Evolutionary conservation across 1,140 invertebrate genomes (phyloP).

Genomic region (Lepidurus arcticus): DNA sequence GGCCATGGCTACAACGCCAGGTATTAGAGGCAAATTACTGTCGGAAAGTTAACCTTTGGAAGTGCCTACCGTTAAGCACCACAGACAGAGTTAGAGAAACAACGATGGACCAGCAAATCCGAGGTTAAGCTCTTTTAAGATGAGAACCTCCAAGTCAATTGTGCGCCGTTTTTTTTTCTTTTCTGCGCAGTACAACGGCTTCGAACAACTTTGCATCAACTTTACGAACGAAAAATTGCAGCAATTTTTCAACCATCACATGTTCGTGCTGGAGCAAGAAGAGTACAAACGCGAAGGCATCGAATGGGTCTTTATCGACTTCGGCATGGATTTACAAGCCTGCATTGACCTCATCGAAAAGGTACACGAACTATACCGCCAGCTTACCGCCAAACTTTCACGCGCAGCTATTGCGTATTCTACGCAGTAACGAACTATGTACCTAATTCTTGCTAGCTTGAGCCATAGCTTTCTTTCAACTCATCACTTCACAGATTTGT

Average conservation of each 20-base stretch:
- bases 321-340: slow-evolving; percentile 93
- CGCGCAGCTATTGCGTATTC: no score
- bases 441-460: no score
- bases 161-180: slow-evolving; percentile 12
- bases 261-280: slow-evolving; percentile 96
- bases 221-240: slow-evolving; percentile 96
- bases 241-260: slow-evolving; percentile 98
- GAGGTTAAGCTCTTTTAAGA: not conserved
- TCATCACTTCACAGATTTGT: no score
- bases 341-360: slow-evolving; percentile 97
- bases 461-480: no score
- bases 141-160: not conserved
- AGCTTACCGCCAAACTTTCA: not conserved
- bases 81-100: no score
- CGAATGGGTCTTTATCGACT: slow-evolving; percentile 93
- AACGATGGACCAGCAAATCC: not conserved
- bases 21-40: no score
- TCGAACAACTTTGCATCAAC: slow-evolving; percentile 98
- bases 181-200: slow-evolving; percentile 77
- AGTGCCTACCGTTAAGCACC: no score
- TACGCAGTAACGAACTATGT: no score
- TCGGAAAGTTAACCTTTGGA: no score
- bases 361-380: slow-evolving; percentile 52
- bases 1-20: not conserved
- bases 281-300: slow-evolving; percentile 93